Base-by-base conservation (phyloP, 2,888 invertebrate genomes). In the Netelia virgata region DNA sequence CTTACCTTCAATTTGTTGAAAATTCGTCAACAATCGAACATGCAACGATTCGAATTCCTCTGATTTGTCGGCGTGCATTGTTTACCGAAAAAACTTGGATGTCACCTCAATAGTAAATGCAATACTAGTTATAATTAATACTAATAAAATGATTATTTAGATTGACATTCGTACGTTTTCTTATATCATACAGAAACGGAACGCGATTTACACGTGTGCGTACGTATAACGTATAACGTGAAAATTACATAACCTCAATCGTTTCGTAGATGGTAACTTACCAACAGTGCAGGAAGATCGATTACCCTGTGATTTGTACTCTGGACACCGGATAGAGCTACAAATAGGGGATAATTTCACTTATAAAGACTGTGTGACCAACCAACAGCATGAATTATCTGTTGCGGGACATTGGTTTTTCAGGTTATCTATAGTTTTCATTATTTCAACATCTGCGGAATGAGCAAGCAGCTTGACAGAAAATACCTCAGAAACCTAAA, bases 11-110 rank as follows among this genome's bases (percentile, higher is more conserved):
- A 75, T 59, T 59, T 64, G 73, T 59, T 74, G 84, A 63, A 82
- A 85, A 82, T 82, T 85, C 23, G 72, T 85, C 75, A 85, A 82
- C 79, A 85, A 50, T 55, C 10, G 64, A 14, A 75, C 9, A 43
- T 82, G 74, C 70, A 82, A 55, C 53, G 41, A 59, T 78, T 73
- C 66, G n/a, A 57, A 41, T 28, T 77, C 74, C 47, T 84, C 23
- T 20, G 23, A 43, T 18, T 70, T 14, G 8, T 59, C 57, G n/a
- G 57, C 36, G 16, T 69, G 73, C 84, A 81, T 81, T 55, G 16
- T 66, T 57, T 20, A 57, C 55, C 23, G 14, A 9, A 11, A 18
- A 41, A 16, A 28, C 11, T 57, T 41, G 20, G n/a, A 43, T 23
- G 1, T 23, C 3, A 18, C 8, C 16, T 50, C 47, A 1, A 28